Base-by-base conservation (phyloP, 2,888 invertebrate species). In the Trachelus iudaicus region DNA sequence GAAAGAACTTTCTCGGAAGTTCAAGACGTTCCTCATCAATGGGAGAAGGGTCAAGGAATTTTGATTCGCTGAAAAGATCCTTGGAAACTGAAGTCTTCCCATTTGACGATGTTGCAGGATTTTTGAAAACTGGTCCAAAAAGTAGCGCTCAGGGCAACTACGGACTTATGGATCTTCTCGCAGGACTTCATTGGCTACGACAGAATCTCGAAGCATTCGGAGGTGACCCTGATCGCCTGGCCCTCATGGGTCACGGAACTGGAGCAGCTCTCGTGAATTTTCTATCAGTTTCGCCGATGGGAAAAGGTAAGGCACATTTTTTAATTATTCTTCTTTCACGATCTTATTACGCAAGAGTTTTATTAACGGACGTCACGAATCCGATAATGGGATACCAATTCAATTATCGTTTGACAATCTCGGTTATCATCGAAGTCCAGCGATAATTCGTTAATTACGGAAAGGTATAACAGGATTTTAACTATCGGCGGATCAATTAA, bases 261-360 rank as follows among this genome's bases (percentile, higher is more conserved):
- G 99, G 99, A 11, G 99, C 99, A 13, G 98, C 98, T 1, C 94
- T 99, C 76, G 98, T 98, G 85, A 99, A 99, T 93, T 96, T 99
- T 89, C 95, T 99, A 79, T 96, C 98, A 85, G 96, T 99, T 68
- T 98, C 99, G 69, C 98, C 99, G 33, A 97, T 98, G 86, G 96
- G 97, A 75, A 96, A 96, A 95, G 98, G 98, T 98, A 93, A 92
- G 90, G 9, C 23, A 56, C 1, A 6, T 9, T 9, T 23, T 9
- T 23, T 9, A 9, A 56, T 23, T 23, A 0, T 15, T 23, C 2
- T 56, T 23, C 23, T 9, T 56, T 56, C 56, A 0, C 56, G 15
- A 40, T 40, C 40, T 56, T 23, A 9, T 23, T 9, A 3, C 23
- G 40, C 9, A 56, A 9, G 23, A 56, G 2, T 56, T 56, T 56